Evolutionary conservation across 2,888 invertebrate genomes (phyloP), one percentile per base, ranked within the genome.

Genomic region (Acronicta aceris): DNA sequence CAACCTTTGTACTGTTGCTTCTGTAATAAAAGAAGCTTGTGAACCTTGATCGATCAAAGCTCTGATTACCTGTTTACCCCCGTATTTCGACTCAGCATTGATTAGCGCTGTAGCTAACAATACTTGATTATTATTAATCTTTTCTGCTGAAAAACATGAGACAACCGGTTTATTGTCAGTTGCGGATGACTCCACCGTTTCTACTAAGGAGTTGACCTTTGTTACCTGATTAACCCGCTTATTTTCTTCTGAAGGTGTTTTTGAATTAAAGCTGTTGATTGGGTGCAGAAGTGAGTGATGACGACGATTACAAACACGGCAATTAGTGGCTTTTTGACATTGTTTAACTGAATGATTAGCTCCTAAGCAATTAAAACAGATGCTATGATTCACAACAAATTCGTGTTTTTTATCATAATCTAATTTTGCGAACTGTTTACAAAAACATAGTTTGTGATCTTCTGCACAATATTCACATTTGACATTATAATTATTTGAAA

Each of bases 381-480:
- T 33, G 33, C 33, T 6, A 33, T 33, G 6, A 33, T 40, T 40
- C 40, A 40, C 16, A 42, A 42, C 41, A 42, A 42, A 42, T 15
- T 42, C 41, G 16, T 42, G 41, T 13, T 16, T 42, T 42, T 42
- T 15, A 42, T 42, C 41, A 42, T 16, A 42, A 42, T 42, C 41
- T 6, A 42, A 16, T 42, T 15, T 42, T 42, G 41, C 41, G 16
- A 42, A 42, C 15, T 16, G 6, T 42, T 42, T 42, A 42, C 41
- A 42, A 42, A 42, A 42, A 13, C 41, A 42, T 16, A 42, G 41
- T 42, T 42, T 42, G 41, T 42, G 27, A 21, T 25, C 13, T 9
- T 30, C 52, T 16, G 42, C 56, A 59, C 46, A 64, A 46, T 57
- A 42, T 42, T 42, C 41, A 42, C 41, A 42, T 16, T 15, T 9